phyloP scores from a whole-genome alignment of 2,888 invertebrate genomes.

The Mimas tiliae region DNA sequence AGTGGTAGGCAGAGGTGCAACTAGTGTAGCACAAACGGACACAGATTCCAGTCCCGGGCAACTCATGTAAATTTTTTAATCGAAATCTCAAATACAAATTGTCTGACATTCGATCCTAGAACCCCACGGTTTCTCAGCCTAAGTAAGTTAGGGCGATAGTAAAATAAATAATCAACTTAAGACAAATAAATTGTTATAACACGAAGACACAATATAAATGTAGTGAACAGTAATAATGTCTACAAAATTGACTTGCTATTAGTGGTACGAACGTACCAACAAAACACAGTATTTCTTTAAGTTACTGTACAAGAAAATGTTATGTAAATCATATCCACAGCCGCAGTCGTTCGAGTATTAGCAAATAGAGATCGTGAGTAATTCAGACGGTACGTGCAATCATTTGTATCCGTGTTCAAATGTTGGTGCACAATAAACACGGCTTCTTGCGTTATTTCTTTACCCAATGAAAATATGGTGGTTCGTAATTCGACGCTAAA shows the following conservation, averaged over 20 bases:
- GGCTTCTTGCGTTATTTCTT: constrained; percentile 20
- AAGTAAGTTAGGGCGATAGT: too few species aligned
- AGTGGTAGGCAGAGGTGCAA: too few species aligned
- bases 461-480: too few species aligned
- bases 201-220: not conserved
- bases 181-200: too few species aligned
- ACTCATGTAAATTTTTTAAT: too few species aligned
- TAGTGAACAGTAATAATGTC: not conserved
- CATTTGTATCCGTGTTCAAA: constrained; percentile 26
- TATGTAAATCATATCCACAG: constrained; percentile 27
- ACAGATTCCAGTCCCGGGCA: too few species aligned
- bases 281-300: constrained; percentile 22
- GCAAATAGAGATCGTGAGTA: constrained; percentile 40
- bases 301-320: constrained; percentile 23
- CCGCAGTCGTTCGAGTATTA: constrained; percentile 30
- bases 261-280: constrained; percentile 3
- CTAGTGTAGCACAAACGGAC: too few species aligned
- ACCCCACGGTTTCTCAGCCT: too few species aligned
- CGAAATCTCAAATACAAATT: too few species aligned
- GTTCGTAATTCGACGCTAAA: too few species aligned
- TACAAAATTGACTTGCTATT: constrained; percentile 8
- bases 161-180: too few species aligned
- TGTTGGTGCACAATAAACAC: constrained; percentile 23
- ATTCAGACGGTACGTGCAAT: constrained; percentile 37
- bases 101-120: too few species aligned